A percentile compares a stretch with the other conserved stretches of the same genome.
Conservation (phyloP, 2,113 vertebrate species). For the Gymnarchus niloticus region DNA sequence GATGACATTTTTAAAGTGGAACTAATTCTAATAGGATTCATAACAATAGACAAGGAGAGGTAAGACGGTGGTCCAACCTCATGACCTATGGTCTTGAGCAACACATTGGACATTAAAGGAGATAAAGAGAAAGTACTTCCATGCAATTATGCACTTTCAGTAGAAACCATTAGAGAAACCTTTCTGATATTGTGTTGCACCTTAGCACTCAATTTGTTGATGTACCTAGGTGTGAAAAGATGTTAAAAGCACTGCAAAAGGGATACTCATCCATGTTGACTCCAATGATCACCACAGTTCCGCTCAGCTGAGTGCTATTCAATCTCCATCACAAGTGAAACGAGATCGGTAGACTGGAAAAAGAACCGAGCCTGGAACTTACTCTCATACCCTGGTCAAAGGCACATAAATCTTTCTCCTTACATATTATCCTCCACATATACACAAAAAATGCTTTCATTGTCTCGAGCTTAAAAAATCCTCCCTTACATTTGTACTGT, state of each 20-base stretch:
- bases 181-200: background rate
- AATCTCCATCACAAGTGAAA: background rate
- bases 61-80: background rate
- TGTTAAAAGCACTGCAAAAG: too few relatives aligned
- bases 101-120: background rate
- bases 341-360: background rate
- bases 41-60: background rate
- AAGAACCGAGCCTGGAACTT: background rate
- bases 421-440: background rate
- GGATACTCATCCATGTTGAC: background rate
- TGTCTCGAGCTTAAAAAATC: background rate
- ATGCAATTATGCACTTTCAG: too few relatives aligned
- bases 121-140: background rate
- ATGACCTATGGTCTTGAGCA: background rate
- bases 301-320: background rate
- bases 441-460: background rate
- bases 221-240: too few relatives aligned
- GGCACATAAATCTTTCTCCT: background rate
- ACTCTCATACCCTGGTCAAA: background rate
- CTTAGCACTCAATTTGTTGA: background rate
- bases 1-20: too few relatives aligned
- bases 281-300: background rate
- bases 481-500: background rate
- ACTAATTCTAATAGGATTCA: too few relatives aligned
- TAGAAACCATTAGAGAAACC: too few relatives aligned